A percentile compares a stretch with the other conserved stretches of the same genome.
Evolutionary conservation across 2,113 vertebrate species (phyloP).

Genomic region (Zosterops pallidus): DNA sequence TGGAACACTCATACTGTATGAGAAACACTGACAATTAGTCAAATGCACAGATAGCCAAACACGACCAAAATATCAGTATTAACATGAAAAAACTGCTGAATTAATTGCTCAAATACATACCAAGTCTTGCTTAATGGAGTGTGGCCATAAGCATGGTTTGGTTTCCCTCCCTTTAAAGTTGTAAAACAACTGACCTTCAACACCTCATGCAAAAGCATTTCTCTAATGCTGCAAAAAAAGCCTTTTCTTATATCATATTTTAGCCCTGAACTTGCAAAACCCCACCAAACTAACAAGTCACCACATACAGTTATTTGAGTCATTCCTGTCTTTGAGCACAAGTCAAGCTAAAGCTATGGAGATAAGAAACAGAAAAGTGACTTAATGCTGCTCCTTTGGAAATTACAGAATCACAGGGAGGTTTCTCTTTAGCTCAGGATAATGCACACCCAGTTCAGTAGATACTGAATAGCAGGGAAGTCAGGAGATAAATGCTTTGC

Average conservation of each 20-base stretch:
- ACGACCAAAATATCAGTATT: no score
- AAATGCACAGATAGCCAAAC: no score
- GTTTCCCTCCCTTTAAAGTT: background rate
- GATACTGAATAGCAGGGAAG: background rate
- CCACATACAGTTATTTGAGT: background rate
- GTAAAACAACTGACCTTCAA: background rate
- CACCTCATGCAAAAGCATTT: background rate
- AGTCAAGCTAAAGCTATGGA: background rate
- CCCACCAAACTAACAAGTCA: background rate
- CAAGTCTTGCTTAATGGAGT: no score
- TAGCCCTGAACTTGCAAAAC: background rate
- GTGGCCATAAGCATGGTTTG: background rate
- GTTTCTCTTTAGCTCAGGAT: background rate
- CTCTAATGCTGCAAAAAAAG: background rate
- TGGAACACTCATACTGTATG: background rate
- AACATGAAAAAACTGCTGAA: no score
- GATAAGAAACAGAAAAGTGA: background rate
- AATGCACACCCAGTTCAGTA: background rate
- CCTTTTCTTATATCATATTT: background rate
- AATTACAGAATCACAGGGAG: background rate
- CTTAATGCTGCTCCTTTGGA: background rate
- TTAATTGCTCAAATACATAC: no score
- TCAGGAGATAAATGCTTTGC: background rate
- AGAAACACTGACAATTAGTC: no score
- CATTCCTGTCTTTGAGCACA: background rate